Evolutionary conservation across 2,888 invertebrate genomes (phyloP).

Genomic region (Papilio gigon): DNA sequence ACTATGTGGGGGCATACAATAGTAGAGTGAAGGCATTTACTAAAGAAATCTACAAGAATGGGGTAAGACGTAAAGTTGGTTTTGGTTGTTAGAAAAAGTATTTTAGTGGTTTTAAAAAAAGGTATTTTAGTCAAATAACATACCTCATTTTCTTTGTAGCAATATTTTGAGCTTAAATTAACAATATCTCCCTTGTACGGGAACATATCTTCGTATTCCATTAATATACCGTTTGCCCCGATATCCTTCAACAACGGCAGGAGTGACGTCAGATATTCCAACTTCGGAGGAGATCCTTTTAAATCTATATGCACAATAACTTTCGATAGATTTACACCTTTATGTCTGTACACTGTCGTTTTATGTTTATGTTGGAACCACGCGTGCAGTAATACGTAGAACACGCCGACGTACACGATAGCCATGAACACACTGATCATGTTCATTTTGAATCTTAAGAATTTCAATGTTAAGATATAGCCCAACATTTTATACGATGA

Average conservation of each 20-base stretch:
- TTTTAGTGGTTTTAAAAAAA: background rate
- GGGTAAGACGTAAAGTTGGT: no score
- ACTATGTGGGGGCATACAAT: no score
- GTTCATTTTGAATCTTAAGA: constrained; percentile 31
- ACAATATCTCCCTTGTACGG: constrained; percentile 85
- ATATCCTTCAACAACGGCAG: constrained; percentile 83
- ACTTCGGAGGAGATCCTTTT: constrained; percentile 91
- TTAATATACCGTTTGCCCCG: constrained; percentile 89
- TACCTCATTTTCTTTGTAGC: constrained; percentile 80
- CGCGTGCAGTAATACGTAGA: constrained; percentile 35
- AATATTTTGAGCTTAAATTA: constrained; percentile 84
- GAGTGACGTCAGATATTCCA: constrained; percentile 83
- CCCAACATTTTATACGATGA: background rate
- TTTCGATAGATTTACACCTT: constrained; percentile 57
- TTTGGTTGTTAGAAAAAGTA: no score
- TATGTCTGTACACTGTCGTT: background rate
- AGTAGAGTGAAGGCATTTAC: no score
- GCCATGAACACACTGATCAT: constrained; percentile 29
- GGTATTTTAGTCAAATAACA: no score
- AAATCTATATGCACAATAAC: constrained; percentile 91
- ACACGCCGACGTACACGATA: constrained; percentile 25
- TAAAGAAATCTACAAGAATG: no score
- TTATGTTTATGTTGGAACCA: constrained; percentile 31
- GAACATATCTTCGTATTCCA: constrained; percentile 96
- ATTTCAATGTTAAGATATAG: background rate